Percentiles rank a stretch among this genome's conserved stretches.
phyloP scores from a whole-genome alignment of 2,888 invertebrate species.

The Xestia xanthographa region DNA sequence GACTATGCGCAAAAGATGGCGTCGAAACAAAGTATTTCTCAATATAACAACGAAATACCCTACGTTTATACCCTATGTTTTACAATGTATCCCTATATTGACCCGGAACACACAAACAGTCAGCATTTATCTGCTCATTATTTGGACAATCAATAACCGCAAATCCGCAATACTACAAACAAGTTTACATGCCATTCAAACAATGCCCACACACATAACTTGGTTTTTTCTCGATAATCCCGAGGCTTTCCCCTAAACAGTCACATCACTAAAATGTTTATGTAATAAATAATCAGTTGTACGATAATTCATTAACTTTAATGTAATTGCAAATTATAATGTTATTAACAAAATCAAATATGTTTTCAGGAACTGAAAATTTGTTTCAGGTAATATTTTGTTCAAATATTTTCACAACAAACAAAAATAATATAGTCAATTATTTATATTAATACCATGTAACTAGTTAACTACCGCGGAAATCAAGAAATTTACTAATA shows the following conservation, averaged over 20 bases:
- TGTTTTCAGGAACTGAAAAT: background rate
- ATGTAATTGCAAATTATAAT: background rate
- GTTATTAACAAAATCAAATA: background rate
- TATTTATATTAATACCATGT: too few relatives aligned
- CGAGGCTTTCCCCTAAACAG: background rate
- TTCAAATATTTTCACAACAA: background rate
- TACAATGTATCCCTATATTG: background rate
- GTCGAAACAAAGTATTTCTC: background rate
- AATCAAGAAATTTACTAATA: too few relatives aligned
- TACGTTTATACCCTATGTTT: background rate
- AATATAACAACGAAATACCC: background rate
- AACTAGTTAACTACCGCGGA: too few relatives aligned
- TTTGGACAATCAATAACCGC: constrained; percentile 8
- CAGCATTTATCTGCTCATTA: background rate
- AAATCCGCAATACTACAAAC: background rate
- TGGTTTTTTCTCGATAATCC: background rate
- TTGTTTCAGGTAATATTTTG: background rate
- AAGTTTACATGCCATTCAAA: too few relatives aligned
- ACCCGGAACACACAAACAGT: background rate
- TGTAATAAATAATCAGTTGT: constrained; percentile 8
- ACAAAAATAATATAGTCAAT: too few relatives aligned
- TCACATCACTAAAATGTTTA: background rate
- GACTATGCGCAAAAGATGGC: background rate
- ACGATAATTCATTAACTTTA: background rate
- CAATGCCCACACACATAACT: too few relatives aligned